Percentiles rank a stretch among this genome's conserved stretches.
Conservation (phyloP, 37 sponge, comb jelly and placozoan genomes). For the Aplysina aerophoba region DNA sequence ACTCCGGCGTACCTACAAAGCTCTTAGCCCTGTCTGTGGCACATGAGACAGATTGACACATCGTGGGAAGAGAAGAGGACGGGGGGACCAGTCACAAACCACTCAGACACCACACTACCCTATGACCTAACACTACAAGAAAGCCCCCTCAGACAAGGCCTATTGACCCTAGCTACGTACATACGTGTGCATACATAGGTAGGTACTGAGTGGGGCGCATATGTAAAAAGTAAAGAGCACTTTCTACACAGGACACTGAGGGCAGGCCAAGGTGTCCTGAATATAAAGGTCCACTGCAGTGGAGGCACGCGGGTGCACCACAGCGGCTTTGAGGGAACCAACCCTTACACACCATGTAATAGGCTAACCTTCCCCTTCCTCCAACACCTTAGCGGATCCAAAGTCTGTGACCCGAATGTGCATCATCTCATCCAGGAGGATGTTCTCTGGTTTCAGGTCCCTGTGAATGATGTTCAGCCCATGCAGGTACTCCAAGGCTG, state of each 20-base stretch:
- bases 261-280: no score
- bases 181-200: not conserved
- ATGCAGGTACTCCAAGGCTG: constrained; percentile 94
- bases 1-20: constrained; percentile 97
- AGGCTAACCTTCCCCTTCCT: constrained; percentile 65
- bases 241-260: no score
- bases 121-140: no score
- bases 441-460: constrained; percentile 97
- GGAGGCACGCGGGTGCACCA: not conserved
- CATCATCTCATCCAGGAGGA: constrained; percentile 84
- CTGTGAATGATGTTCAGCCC: constrained; percentile 86
- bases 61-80: no score
- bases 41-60: no score
- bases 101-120: not conserved
- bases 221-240: not conserved
- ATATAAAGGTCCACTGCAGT: no score
- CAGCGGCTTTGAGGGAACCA: not conserved
- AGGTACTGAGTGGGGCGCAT: no score
- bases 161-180: not conserved
- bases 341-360: no score
- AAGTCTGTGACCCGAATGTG: constrained; percentile 96
- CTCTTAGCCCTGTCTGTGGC: constrained; percentile 80
- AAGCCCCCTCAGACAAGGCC: no score
- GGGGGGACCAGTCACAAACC: no score
- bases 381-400: constrained; percentile 90